Evolutionary conservation across 2,888 invertebrate species (phyloP).

Genomic region (Sturmia bella): DNA sequence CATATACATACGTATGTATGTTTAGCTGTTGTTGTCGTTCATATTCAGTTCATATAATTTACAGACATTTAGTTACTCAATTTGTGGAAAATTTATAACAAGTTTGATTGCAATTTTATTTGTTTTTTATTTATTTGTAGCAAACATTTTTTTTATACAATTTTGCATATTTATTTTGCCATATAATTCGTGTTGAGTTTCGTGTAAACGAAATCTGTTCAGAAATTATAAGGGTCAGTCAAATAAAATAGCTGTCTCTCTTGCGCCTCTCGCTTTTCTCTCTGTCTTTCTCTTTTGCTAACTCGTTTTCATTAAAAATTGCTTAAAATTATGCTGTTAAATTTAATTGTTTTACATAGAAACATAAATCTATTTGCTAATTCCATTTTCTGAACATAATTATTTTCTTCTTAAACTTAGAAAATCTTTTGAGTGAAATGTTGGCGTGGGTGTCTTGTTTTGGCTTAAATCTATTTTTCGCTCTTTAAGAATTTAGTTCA

Average conservation of each 20-base stretch:
- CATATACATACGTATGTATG: background rate
- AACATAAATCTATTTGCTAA: too few relatives aligned
- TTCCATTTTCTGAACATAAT: too few relatives aligned
- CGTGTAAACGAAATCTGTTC: too few relatives aligned
- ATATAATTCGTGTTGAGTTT: background rate
- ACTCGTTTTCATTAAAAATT: too few relatives aligned
- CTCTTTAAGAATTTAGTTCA: slow-evolving; percentile 7
- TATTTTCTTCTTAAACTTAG: too few relatives aligned
- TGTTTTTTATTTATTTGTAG: background rate
- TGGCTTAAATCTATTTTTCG: background rate
- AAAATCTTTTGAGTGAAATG: background rate
- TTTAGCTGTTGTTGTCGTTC: background rate
- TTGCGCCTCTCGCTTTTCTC: too few relatives aligned
- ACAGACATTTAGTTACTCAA: slow-evolving; percentile 65
- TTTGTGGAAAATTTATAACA: slow-evolving; percentile 66
- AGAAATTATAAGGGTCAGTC: too few relatives aligned
- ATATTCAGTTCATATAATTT: slow-evolving; percentile 33
- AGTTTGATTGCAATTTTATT: slow-evolving; percentile 58
- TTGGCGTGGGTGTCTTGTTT: background rate
- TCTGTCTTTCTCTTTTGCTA: too few relatives aligned
- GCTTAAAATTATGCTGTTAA: too few relatives aligned
- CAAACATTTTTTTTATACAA: background rate
- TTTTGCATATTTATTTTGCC: background rate
- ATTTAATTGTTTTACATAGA: too few relatives aligned
- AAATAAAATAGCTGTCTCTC: too few relatives aligned